Conservation (phyloP, 2,113 vertebrate species). For the Campylomormyrus tamandua region DNA sequence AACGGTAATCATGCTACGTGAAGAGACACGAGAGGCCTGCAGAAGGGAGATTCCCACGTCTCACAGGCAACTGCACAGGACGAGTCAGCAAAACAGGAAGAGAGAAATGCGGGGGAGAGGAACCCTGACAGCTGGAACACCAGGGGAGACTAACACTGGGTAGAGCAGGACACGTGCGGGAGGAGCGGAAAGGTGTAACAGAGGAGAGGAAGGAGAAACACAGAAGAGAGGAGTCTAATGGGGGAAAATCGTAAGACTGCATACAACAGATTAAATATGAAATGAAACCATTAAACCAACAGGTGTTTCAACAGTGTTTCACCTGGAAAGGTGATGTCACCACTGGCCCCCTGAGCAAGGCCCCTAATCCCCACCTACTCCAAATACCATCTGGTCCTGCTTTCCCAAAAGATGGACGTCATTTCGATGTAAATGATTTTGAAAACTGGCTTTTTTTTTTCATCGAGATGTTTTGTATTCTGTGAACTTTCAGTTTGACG, state of each 20-base stretch:
- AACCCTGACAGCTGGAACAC: neutral
- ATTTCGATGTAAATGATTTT: neutral
- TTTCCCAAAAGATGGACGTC: neutral
- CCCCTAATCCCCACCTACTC: neutral
- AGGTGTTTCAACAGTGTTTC: neutral
- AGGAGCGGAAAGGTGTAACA: neutral
- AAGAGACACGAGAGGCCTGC: neutral
- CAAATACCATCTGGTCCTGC: neutral
- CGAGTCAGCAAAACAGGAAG: neutral
- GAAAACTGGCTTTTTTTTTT: neutral
- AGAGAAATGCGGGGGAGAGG: neutral
- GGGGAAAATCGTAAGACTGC: neutral
- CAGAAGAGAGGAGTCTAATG: neutral
- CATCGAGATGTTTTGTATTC: neutral
- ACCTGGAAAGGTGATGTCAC: neutral
- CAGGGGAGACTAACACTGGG: neutral
- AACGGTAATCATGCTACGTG: neutral
- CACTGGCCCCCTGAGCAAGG: neutral
- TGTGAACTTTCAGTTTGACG: neutral
- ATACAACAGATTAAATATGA: neutral
- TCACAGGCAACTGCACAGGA: neutral
- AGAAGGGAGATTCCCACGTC: neutral
- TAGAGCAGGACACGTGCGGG: neutral
- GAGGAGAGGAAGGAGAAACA: neutral
- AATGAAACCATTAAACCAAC: neutral